Percentiles rank a stretch among this genome's conserved stretches.
Evolutionary conservation across 1,140 invertebrate genomes (phyloP).

Genomic region (Hestina assimilis): DNA sequence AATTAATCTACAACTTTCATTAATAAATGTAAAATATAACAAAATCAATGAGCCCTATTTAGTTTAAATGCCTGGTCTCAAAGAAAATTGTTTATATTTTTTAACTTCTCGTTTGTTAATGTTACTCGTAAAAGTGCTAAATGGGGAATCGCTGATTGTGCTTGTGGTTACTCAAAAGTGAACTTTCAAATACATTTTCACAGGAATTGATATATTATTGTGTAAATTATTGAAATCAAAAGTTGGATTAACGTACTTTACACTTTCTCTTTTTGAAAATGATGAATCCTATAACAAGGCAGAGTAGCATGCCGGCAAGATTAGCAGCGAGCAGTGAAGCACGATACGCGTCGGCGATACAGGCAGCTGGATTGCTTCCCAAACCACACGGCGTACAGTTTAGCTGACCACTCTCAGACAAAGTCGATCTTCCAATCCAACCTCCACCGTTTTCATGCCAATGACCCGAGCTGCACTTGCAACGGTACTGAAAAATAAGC

Average conservation of each 20-base stretch:
- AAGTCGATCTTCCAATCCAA: constrained; percentile 35
- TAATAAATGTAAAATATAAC: neutral
- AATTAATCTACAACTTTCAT: too few species aligned
- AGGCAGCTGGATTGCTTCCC: constrained; percentile 54
- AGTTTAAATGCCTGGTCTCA: too few species aligned
- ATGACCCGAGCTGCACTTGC: constrained; percentile 54
- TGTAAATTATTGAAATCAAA: too few species aligned
- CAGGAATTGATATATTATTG: too few species aligned
- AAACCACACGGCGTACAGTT: constrained; percentile 53
- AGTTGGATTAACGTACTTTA: constrained; percentile 80
- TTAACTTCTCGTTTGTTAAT: too few species aligned
- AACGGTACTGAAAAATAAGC: constrained; percentile 48
- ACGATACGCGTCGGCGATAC: constrained; percentile 79
- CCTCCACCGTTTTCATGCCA: constrained; percentile 50
- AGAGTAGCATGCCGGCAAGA: constrained; percentile 85
- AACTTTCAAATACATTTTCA: too few species aligned
- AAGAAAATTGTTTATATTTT: too few species aligned
- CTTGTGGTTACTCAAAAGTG: too few species aligned
- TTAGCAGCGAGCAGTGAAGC: constrained; percentile 84
- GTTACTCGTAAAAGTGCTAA: too few species aligned
- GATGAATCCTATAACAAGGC: constrained; percentile 83
- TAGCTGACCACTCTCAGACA: constrained; percentile 27
- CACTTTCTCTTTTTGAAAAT: constrained; percentile 87
- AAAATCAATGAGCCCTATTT: too few species aligned
- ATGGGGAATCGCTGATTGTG: too few species aligned